Base-by-base conservation (phyloP, 2,888 invertebrate species). In the Kryphioiulus occultus region DNA sequence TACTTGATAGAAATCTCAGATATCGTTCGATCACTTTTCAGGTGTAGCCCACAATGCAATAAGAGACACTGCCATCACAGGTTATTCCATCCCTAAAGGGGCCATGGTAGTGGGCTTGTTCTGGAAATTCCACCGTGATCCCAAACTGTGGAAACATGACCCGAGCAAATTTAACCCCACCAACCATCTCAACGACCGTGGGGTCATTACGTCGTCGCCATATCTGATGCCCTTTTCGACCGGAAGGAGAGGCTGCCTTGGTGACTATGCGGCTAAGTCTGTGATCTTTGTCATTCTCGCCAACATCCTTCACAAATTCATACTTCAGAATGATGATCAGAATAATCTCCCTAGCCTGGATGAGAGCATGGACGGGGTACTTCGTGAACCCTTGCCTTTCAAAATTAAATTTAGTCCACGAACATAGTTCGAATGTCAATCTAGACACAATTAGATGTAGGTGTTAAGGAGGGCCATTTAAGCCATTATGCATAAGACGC, bases 261-360 rank as follows among this genome's bases (percentile, higher is more conserved):
- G 97, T 0, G 96, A 97, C 89, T 96, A 97, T 90, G 92, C 97
- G 83, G 96, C 96, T 0, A 94, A 94, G 89, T 96, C 96, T 95
- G 91, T 95, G 32, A 90, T 95, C 39, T 94, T 94, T 88, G 91
- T 96, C 0, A 95, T 95, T 85, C 93, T 94, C 10, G 94, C 95
- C 0, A 93, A 94, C 68, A 93, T 96, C 15, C 90, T 96, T 0
- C 92, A 94, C 12, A 93, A 94, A 5, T 95, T 94, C 90, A 90
- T 42, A 1, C 32, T 9, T 26, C 88, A 12, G 68, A 39, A 39
- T 82, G 84, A 15, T 44, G 44, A 26, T n/a, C 35, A 17, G 39
- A 83, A 78, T n/a, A n/a, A n/a, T n/a, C 82, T 87, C 12, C 87
- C 87, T 0, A 42, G 39, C 35, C 26, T 87, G 15, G 39, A 83